These are phyloP conservation scores for Megatriorchis doriae DNA, from an alignment of 2,113 vertebrate genomes.

Conservation along the genomic window DNA sequence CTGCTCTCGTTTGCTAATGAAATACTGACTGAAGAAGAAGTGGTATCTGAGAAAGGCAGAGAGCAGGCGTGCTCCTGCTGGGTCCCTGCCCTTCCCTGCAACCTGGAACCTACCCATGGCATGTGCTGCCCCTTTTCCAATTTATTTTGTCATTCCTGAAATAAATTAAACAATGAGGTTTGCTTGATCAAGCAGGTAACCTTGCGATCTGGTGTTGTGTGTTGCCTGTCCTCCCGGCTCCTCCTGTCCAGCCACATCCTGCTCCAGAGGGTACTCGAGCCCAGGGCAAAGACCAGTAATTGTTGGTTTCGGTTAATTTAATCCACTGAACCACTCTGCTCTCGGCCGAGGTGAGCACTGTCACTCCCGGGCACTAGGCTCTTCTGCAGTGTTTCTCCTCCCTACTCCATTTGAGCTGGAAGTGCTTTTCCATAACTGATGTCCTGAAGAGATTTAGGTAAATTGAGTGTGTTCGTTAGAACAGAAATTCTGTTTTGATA, in stretches of 20 bases:
- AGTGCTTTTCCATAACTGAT: not conserved
- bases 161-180: not conserved
- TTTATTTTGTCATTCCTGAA: not conserved
- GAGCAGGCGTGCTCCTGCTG: not conserved
- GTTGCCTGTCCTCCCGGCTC: not conserved
- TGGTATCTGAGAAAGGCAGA: not conserved
- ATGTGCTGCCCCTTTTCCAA: not conserved
- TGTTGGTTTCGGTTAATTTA: not conserved
- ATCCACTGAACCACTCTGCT: not conserved
- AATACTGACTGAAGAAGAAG: not conserved
- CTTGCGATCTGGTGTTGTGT: not conserved
- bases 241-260: not conserved
- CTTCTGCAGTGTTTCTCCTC: not conserved
- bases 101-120: not conserved
- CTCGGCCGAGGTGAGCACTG: not conserved
- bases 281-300: not conserved
- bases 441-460: not conserved
- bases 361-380: rapidly evolving
- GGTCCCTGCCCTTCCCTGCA: not conserved
- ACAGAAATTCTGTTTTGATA: not conserved
- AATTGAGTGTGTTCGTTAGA: not conserved
- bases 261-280: not conserved
- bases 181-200: not conserved
- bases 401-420: not conserved
- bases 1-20: not conserved